These are phyloP conservation scores for Lytechinus pictus DNA, from an alignment of 35 echinoderm and acorn worm species.

Conservation along the genomic window DNA sequence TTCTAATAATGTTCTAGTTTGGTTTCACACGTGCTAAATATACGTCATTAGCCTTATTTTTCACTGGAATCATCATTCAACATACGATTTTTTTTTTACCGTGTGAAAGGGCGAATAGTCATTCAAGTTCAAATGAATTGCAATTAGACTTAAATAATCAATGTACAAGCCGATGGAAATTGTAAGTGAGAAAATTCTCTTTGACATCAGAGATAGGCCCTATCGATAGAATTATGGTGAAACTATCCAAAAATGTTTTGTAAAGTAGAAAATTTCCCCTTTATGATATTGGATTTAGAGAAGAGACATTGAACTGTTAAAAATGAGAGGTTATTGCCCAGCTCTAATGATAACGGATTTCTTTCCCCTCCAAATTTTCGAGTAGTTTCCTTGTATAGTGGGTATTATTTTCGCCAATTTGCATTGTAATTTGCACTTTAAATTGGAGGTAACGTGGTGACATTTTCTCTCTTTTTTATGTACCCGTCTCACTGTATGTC, in stretches of 20 bases:
- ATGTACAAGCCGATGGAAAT: too few relatives aligned
- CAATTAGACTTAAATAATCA: too few relatives aligned
- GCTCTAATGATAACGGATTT: not conserved
- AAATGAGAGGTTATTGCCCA: not conserved
- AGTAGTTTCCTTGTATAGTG: not conserved
- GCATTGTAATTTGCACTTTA: not conserved
- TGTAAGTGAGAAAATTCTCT: not conserved
- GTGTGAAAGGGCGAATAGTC: too few relatives aligned
- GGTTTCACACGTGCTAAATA: too few relatives aligned
- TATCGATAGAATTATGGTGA: not conserved
- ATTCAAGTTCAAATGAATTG: too few relatives aligned
- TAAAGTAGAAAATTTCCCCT: not conserved
- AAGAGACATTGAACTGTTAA: not conserved
- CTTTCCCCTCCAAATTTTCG: not conserved
- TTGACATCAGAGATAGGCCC: not conserved
- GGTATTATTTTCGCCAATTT: not conserved
- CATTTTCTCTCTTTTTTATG: too few relatives aligned
- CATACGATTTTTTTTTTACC: too few relatives aligned
- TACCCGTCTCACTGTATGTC: too few relatives aligned
- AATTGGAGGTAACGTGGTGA: not conserved
- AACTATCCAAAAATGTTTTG: not conserved
- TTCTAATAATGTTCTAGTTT: too few relatives aligned
- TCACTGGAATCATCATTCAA: too few relatives aligned
- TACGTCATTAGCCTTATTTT: too few relatives aligned
- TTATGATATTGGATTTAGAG: not conserved